phyloP scores from a whole-genome alignment of 2,113 vertebrate genomes.

The Andinoacara biseriatus region DNA sequence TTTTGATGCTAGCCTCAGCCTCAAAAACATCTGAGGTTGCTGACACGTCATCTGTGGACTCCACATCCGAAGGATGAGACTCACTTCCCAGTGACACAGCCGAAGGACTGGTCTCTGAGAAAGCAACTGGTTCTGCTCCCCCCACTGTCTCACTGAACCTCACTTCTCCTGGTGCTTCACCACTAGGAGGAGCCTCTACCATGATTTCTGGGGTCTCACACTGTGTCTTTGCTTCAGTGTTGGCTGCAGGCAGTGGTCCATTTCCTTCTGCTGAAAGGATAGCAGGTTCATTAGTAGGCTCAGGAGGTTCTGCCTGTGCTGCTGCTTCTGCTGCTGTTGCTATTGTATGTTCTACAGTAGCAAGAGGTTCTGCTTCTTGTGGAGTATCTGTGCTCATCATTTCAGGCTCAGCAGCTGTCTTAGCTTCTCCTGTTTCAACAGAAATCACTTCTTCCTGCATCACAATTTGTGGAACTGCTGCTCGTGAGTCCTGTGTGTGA shows the following conservation, averaged over 20 bases:
- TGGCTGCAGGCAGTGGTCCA: neutral
- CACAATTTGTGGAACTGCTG: neutral
- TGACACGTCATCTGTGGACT: slow-evolving; percentile 16
- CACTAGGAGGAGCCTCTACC: slow-evolving; percentile 48
- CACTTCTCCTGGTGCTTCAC: neutral
- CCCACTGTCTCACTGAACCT: neutral
- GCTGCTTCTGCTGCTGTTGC: neutral
- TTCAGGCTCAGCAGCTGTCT: neutral
- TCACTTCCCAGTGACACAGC: slow-evolving; percentile 26
- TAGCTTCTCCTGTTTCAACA: neutral
- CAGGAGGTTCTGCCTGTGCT: slow-evolving; percentile 3
- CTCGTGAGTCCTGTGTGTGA: neutral
- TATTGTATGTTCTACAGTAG: neutral
- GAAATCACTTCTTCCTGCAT: neutral
- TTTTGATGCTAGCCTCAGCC: neutral
- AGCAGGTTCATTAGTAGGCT: neutral
- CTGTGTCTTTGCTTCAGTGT: neutral
- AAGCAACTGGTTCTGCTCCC: neutral
- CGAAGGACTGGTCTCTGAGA: slow-evolving; percentile 24
- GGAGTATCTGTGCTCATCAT: neutral
- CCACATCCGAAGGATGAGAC: slow-evolving; percentile 17
- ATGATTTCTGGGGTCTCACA: neutral
- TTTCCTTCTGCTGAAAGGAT: neutral
- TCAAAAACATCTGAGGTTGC: slow-evolving; percentile 33
- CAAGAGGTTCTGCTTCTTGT: neutral